Evolutionary conservation across 2,797 vertebrate species (phyloP).

Genomic region (Fistularia tabacaria): DNA sequence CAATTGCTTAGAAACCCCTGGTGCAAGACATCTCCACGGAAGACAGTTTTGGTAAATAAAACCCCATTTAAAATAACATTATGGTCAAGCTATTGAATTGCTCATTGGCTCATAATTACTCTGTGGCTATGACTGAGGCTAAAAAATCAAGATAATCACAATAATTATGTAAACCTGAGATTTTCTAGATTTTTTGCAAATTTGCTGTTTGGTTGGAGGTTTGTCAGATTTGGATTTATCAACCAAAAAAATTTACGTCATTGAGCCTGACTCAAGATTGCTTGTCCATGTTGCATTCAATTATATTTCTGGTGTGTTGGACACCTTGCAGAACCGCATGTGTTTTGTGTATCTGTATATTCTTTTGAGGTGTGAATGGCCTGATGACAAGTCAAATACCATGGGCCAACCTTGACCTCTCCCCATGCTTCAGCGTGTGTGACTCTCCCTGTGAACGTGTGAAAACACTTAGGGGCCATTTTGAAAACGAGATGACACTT

Average conservation of each 20-base stretch:
- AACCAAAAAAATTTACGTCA: too few species aligned
- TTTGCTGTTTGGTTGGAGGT: too few species aligned
- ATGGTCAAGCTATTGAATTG: too few species aligned
- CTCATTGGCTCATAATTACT: too few species aligned
- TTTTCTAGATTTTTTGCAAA: too few species aligned
- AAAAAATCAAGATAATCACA: too few species aligned
- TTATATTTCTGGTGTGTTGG: too few species aligned
- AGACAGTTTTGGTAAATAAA: constrained; percentile 13
- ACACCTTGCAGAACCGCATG: background rate
- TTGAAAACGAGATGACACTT: constrained; percentile 30
- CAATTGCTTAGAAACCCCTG: constrained; percentile 48
- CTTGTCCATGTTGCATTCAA: too few species aligned
- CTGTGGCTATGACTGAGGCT: too few species aligned
- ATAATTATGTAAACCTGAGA: too few species aligned
- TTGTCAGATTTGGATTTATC: too few species aligned
- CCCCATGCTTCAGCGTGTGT: constrained; percentile 10
- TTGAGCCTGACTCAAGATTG: too few species aligned
- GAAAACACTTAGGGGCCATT: constrained; percentile 53
- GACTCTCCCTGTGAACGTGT: constrained; percentile 37
- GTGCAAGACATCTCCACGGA: constrained; percentile 21
- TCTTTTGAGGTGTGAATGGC: constrained; percentile 40
- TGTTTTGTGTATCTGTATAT: background rate
- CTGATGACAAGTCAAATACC: constrained; percentile 22
- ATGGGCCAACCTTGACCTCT: constrained; percentile 24
- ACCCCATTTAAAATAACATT: background rate